phyloP scores from a whole-genome alignment of 2,113 vertebrate genomes.

The Heterocephalus glaber region DNA sequence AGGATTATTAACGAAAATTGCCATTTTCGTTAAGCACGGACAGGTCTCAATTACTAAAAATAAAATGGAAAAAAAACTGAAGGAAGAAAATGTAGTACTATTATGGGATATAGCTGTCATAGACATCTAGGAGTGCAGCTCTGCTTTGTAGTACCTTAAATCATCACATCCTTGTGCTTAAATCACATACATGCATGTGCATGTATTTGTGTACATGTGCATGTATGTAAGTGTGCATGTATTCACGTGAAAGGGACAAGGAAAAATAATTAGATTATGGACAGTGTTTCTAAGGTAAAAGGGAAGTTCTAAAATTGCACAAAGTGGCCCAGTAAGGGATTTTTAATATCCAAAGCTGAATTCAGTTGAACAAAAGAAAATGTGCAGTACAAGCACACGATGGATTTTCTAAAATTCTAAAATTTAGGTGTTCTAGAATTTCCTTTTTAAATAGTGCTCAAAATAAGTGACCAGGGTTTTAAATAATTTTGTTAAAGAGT shows the following conservation, averaged over 20 bases:
- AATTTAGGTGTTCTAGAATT: background rate
- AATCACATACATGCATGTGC: background rate
- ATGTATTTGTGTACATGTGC: background rate
- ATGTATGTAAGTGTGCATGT: background rate
- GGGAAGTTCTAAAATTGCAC: background rate
- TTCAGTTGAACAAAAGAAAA: background rate
- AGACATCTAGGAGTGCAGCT: background rate
- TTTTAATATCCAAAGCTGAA: background rate
- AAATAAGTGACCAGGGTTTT: background rate
- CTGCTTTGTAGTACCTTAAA: background rate
- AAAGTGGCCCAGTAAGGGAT: background rate
- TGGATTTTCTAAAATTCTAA: background rate
- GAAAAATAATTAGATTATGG: background rate
- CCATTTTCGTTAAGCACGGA: background rate
- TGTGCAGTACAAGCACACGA: background rate
- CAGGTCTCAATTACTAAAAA: background rate
- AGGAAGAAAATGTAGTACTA: background rate
- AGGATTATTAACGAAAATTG: too few relatives aligned
- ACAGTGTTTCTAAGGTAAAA: slow-evolving; percentile 2
- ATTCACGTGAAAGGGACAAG: background rate
- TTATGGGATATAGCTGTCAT: background rate
- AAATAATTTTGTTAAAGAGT: background rate
- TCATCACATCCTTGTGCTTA: too few relatives aligned
- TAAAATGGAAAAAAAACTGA: background rate
- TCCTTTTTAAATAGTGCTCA: background rate